phyloP scores from a whole-genome alignment of 2,888 invertebrate species.

The Aphelenchoides bicaudatus region DNA sequence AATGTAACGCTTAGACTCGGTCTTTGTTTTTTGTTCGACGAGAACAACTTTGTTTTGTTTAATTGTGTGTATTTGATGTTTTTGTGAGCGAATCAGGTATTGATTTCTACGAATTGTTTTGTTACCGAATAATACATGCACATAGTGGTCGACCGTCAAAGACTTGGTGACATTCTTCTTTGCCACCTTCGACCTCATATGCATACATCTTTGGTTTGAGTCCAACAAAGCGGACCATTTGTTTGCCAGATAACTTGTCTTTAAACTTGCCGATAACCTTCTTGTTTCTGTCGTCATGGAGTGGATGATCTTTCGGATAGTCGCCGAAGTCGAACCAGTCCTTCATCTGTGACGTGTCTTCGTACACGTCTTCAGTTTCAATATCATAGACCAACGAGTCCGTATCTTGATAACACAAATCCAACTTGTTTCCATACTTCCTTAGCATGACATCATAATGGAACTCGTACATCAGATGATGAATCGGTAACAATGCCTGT shows the following conservation, averaged over 20 bases:
- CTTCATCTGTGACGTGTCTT: constrained; percentile 39
- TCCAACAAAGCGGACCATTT: constrained; percentile 31
- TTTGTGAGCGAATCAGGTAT: constrained; percentile 13
- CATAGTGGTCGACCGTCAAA: constrained; percentile 16
- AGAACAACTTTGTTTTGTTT: constrained; percentile 25
- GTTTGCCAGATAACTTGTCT: constrained; percentile 49
- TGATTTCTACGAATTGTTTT: constrained; percentile 25
- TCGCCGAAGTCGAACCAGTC: constrained; percentile 48
- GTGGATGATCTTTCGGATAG: constrained; percentile 44
- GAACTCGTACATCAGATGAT: constrained; percentile 43
- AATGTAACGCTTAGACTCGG: constrained; percentile 29
- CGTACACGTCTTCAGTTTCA: constrained; percentile 59
- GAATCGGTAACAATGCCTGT: constrained; percentile 39
- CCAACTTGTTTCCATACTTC: constrained; percentile 23
- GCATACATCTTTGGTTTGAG: constrained; percentile 39
- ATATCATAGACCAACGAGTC: constrained; percentile 51
- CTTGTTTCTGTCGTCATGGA: constrained; percentile 45
- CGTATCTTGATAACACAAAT: constrained; percentile 53
- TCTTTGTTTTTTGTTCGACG: constrained; percentile 23
- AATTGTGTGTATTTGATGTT: constrained; percentile 22
- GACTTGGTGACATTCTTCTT: constrained; percentile 24
- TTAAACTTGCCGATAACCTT: constrained; percentile 56
- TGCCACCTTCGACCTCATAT: constrained; percentile 26
- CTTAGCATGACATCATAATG: constrained; percentile 40
- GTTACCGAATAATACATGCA: constrained; percentile 20